Base-by-base conservation (phyloP, 2,888 invertebrate species). In the Philonicus albiceps region DNA sequence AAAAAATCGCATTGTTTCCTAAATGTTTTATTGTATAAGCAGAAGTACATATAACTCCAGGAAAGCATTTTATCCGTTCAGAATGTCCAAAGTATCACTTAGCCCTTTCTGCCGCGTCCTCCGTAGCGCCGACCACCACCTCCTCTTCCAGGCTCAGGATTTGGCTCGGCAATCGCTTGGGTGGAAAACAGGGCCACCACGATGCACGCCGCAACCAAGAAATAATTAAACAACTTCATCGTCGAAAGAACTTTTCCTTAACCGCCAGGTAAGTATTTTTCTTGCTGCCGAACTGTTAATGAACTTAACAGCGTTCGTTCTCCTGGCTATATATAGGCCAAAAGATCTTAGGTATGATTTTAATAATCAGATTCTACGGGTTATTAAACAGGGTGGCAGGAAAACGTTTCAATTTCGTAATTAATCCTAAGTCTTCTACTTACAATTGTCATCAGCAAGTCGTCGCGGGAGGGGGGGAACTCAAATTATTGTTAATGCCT, bases 211-310 rank as follows among this genome's bases (percentile, higher is more conserved):
- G 31, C 74, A 74, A 74, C 31, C 30, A 74, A 31, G n/a, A 74
- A 74, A 74, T 74, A 74, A 34, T 74, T 74, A 74, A 74, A 34
- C 34, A 31, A 74, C 74, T 74, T 74, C 74, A 74, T 74, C 34
- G 34, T 34, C 3, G 19, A 74, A 34, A 34, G 31, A 31, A 34
- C 31, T 74, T 74, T 74, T 74, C 3, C n/a, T 74, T 19, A 34
- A 34, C 74, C 30, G 55, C 22, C 64, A 64, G 64, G 64, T 64
- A 74, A 31, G 34, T 74, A 34, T 34, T 34, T 34, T 74, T 13
- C n/a, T 34, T 74, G 19, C n/a, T 74, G 34, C 16, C 74, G 19
- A 74, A 74, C 74, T 64, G 34, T 16, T 74, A 34, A 74, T 34
- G 31, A 74, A 31, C 34, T n/a, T 34, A 74, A 43, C 16, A 43